Evolutionary conservation across 2,113 vertebrate genomes (phyloP).

Genomic region (Tympanuchus pallidicinctus): DNA sequence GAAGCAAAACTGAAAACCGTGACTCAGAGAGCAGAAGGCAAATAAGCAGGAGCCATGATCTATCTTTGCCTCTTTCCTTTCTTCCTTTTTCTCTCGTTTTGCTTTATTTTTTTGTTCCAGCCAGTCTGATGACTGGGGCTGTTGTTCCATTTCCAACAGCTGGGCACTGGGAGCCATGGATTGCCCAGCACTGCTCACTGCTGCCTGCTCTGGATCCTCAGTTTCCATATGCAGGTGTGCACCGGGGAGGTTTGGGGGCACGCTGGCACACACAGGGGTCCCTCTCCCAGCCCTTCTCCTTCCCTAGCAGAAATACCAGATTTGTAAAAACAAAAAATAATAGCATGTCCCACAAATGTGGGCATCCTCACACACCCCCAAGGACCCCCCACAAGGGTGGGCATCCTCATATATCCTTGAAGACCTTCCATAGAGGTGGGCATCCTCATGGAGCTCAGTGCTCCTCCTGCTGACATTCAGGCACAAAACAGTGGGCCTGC

Average conservation of each 20-base stretch:
- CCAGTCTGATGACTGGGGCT: not conserved
- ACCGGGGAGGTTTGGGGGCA: not conserved
- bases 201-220: not conserved
- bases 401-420: no score
- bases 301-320: not conserved
- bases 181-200: not conserved
- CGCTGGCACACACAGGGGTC: not conserved
- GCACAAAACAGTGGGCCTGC: not conserved
- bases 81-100: not conserved
- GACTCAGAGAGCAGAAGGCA: conserved; percentile 19
- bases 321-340: not conserved
- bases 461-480: not conserved
- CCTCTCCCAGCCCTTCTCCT: not conserved
- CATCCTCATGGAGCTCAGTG: not conserved
- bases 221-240: no score
- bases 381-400: no score
- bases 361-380: no score
- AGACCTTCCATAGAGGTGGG: no score
- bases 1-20: conserved; percentile 39
- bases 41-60: not conserved
- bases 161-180: fast-evolving
- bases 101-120: not conserved
- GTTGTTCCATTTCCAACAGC: fast-evolving
- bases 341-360: no score
- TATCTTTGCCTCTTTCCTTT: conserved; percentile 3